Evolutionary conservation across 2,113 vertebrate species (phyloP).

Genomic region (Parus major): DNA sequence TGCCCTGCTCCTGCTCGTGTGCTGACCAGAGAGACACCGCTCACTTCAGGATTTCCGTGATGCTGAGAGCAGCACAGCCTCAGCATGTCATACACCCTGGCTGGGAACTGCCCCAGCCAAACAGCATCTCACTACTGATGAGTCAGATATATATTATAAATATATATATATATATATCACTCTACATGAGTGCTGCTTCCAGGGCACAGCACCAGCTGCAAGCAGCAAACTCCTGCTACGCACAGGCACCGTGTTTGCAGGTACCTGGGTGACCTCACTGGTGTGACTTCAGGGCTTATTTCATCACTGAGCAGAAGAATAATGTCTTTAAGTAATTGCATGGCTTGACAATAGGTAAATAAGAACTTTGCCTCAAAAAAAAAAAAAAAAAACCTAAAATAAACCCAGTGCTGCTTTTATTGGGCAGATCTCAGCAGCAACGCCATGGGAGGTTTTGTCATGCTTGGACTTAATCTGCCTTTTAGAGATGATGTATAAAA

Average conservation of each 20-base stretch:
- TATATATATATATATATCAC: too few relatives aligned
- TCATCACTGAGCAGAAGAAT: not conserved
- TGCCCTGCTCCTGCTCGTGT: fast-evolving
- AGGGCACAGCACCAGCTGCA: not conserved
- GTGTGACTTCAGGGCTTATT: not conserved
- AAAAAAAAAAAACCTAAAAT: not conserved
- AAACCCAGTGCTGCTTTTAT: not conserved
- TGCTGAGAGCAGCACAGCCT: not conserved
- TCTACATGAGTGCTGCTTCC: not conserved
- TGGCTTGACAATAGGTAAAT: not conserved
- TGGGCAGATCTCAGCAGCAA: not conserved
- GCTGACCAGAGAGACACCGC: not conserved
- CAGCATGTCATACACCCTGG: not conserved
- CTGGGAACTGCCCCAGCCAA: not conserved
- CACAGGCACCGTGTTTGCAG: not conserved
- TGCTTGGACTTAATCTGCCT: constrained; percentile 1
- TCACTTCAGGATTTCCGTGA: not conserved
- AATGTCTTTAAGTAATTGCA: not conserved
- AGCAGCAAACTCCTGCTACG: not conserved
- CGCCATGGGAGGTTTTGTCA: not conserved
- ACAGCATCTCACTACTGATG: not conserved
- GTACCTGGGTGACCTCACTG: not conserved
- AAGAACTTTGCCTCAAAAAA: not conserved
- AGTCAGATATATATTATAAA: too few relatives aligned
- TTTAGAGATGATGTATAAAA: not conserved